A percentile compares a stretch with the other conserved stretches of the same genome.
Evolutionary conservation across 2,888 invertebrate species (phyloP).

Genomic region (Phytoseiulus persimilis): DNA sequence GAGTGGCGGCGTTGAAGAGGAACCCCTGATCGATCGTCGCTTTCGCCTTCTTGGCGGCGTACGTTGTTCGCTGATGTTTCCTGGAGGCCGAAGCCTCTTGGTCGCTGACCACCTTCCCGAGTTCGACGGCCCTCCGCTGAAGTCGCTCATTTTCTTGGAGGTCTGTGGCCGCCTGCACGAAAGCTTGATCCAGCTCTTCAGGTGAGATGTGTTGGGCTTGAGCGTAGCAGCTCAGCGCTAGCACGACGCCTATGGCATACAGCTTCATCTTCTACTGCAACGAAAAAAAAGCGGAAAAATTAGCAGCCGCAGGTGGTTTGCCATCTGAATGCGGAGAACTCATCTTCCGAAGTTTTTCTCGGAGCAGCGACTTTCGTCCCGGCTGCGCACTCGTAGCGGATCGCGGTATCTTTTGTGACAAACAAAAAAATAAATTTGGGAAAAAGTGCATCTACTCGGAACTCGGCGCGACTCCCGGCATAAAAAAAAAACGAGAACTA

Average conservation of each 20-base stretch:
- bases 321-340: too few relatives aligned
- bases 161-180: slow-evolving; percentile 12
- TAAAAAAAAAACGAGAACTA: too few relatives aligned
- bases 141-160: slow-evolving; percentile 14
- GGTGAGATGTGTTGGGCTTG: slow-evolving; percentile 16
- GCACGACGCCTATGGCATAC: slow-evolving; percentile 5
- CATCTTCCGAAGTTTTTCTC: too few relatives aligned
- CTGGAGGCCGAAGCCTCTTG: slow-evolving; percentile 18
- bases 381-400: too few relatives aligned
- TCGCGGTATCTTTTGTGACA: too few relatives aligned
- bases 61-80: slow-evolving; percentile 32
- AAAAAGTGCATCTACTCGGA: too few relatives aligned
- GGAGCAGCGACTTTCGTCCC: too few relatives aligned
- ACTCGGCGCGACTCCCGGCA: too few relatives aligned
- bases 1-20: slow-evolving; percentile 38
- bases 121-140: slow-evolving; percentile 25
- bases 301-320: too few relatives aligned
- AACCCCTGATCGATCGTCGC: slow-evolving; percentile 36
- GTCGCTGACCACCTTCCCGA: slow-evolving; percentile 30
- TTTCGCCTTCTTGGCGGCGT: slow-evolving; percentile 25
- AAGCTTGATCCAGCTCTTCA: slow-evolving; percentile 34
- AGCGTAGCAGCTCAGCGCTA: background rate
- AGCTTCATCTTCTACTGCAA: background rate
- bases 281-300: background rate
- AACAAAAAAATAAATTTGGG: too few relatives aligned